phyloP scores from a whole-genome alignment of 2,888 invertebrate species.

The Taenaris catops region DNA sequence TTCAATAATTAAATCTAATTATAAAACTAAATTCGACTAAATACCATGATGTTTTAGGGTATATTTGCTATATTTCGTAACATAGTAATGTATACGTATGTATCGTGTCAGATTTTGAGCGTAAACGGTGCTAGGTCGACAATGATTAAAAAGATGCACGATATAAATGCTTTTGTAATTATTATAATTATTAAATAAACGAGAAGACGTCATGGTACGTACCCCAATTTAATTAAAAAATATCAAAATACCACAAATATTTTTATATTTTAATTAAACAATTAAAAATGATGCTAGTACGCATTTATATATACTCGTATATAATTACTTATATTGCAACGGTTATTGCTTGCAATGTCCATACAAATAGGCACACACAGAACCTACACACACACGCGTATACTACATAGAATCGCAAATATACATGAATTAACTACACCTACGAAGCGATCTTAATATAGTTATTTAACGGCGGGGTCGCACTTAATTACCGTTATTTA shows the following conservation, averaged over 20 bases:
- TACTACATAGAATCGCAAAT: constrained; percentile 51
- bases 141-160: no score
- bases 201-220: background rate
- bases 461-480: no score
- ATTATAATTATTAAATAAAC: no score
- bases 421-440: constrained; percentile 41
- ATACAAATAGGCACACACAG: constrained; percentile 51
- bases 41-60: background rate
- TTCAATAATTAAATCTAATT: constrained; percentile 1
- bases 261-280: background rate
- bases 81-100: no score
- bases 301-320: no score
- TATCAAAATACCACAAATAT: background rate
- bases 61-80: no score
- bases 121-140: no score
- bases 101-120: no score
- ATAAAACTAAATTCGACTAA: background rate
- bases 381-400: constrained; percentile 35
- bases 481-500: no score
- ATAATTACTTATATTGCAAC: constrained; percentile 47
- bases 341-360: constrained; percentile 54
- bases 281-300: constrained; percentile 31
- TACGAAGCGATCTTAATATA: constrained; percentile 29
- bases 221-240: background rate
- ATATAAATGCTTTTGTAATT: no score